These are phyloP conservation scores for Myanophis thanlyinensis DNA, from an alignment of 2,113 vertebrate genomes.

Conservation along the genomic window DNA sequence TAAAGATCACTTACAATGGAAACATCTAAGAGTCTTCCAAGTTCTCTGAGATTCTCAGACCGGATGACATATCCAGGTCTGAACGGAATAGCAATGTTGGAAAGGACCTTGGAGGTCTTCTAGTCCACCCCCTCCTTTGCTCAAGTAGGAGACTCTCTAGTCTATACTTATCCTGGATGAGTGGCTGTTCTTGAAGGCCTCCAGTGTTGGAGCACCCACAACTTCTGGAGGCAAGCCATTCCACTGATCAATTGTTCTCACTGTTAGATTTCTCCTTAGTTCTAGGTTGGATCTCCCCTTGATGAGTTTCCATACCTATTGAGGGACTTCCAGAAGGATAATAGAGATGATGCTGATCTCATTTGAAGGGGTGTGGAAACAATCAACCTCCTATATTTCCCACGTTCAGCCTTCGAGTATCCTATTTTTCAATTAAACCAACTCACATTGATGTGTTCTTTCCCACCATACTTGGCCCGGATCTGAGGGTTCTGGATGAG, in stretches of 20 bases:
- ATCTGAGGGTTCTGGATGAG: constrained; percentile 97
- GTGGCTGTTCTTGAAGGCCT: not conserved
- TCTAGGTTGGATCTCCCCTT: not conserved
- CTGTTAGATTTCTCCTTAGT: not conserved
- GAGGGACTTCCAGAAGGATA: not conserved
- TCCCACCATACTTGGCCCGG: constrained; percentile 90
- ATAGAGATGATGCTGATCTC: not conserved
- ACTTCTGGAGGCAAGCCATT: not conserved
- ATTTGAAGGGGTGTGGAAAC: not conserved
- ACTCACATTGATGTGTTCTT: constrained; percentile 93
- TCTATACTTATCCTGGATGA: not conserved
- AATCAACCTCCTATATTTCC: not conserved
- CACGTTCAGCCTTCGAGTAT: accelerated
- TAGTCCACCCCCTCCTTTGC: too few species aligned
- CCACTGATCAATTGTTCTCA: not conserved
- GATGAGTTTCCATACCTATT: not conserved
- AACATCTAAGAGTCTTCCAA: not conserved
- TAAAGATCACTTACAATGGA: not conserved
- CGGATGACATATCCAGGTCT: too few species aligned
- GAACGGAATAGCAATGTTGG: too few species aligned
- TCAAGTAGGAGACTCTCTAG: not conserved
- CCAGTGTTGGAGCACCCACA: not conserved
- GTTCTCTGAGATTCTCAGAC: too few species aligned
- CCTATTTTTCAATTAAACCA: not conserved
- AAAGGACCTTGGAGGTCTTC: too few species aligned